phyloP scores from a whole-genome alignment of 2,797 vertebrate genomes.

The Tolypeutes matacus region DNA sequence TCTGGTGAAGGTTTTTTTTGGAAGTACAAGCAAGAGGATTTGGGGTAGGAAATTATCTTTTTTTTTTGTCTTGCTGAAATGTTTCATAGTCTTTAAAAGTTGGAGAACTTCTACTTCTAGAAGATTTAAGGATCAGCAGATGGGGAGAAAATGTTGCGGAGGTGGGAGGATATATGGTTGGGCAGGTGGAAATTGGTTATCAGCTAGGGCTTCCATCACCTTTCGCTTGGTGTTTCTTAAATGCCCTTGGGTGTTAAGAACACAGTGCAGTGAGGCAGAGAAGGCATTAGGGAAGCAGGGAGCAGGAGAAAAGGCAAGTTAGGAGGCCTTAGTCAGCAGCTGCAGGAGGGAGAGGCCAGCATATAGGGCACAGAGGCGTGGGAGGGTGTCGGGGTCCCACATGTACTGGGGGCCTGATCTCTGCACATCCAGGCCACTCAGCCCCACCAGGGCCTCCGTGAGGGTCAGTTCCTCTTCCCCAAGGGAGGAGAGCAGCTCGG shows the following conservation, averaged over 20 bases:
- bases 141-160: neutral
- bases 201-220: neutral
- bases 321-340: constrained; percentile 74
- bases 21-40: neutral
- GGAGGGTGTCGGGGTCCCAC: constrained; percentile 66
- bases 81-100: constrained; percentile 4
- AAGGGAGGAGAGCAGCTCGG: constrained; percentile 64
- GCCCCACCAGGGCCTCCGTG: constrained; percentile 78
- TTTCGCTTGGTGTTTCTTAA: constrained; percentile 20
- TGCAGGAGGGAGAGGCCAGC: constrained; percentile 73
- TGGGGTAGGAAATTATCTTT: neutral
- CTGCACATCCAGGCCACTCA: constrained; percentile 83
- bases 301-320: neutral
- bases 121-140: neutral
- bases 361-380: constrained; percentile 76
- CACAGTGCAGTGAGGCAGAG: neutral
- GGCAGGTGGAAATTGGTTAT: neutral
- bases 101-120: neutral
- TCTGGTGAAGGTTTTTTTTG: constrained; percentile 48
- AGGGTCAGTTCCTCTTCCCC: constrained; percentile 67
- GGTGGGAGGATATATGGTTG: neutral
- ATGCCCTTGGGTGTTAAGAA: neutral
- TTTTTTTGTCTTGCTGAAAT: constrained; percentile 21
- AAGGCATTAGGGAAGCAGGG: neutral
- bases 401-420: constrained; percentile 9